Base-by-base conservation (phyloP, 2,113 vertebrate species). In the Pardalotus punctatus region DNA sequence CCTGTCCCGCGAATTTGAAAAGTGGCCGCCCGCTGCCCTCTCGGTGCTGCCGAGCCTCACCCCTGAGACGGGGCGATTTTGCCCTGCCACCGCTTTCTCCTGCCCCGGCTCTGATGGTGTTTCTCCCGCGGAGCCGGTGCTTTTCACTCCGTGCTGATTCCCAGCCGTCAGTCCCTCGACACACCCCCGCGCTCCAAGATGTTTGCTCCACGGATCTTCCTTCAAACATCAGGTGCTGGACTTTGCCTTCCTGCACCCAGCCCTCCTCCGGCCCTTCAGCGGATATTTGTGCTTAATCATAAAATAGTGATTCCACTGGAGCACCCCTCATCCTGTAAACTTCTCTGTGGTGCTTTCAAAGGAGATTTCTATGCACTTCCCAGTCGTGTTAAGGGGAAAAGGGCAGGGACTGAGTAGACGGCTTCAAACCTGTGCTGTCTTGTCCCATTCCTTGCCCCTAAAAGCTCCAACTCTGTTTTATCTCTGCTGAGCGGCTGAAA, bases 131-230 rank as follows among this genome's bases (percentile, higher is more conserved):
- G 12, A 53, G 74, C 89, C 62, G 54, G 31, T 23, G 58, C 62
- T 51, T 33, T 25, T 66, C 65, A 0, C 38, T 1, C 56, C 58
- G 9, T 2, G n/a, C 66, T 6, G 29, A 8, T 36, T 67, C 48
- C 84, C 61, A 7, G 3, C 74, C 92, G 85, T 76, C 86, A 82
- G 85, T 35, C 10, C 40, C 36, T 71, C 58, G 87, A 60, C 91
- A 92, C 95, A 94, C 91, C 79, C 90, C 93, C 84, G 2, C 70
- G 2, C 54, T 66, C 74, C 24, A 3, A 72, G 81, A 6, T 48
- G 60, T 78, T 96, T 60, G 86, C 81, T 81, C 88, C 91, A 0
- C 20, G 36, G 76, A 57, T 92, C 94, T 92, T 77, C 80, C 58
- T 19, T 65, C 83, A 33, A 58, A 72, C 50, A 86, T 9, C 83